Conservation (phyloP, 2,113 vertebrate genomes). For the Zingel zingel region DNA sequence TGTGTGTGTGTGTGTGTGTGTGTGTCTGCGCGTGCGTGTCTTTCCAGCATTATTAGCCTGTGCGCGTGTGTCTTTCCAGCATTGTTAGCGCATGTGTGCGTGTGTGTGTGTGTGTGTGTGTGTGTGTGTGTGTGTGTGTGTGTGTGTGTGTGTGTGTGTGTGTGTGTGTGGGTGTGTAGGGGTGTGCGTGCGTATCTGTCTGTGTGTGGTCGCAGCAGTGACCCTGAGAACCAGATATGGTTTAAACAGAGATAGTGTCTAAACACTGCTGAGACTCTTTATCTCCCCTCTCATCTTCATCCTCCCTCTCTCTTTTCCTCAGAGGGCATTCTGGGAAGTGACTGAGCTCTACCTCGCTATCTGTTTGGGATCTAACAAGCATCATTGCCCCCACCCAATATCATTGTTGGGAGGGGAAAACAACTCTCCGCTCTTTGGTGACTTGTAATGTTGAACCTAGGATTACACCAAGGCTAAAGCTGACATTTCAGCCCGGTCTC, state of each 20-base stretch:
- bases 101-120: background rate
- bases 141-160: background rate
- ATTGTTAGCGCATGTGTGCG: background rate
- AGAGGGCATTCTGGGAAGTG: background rate
- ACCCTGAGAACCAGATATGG: conserved; percentile 11
- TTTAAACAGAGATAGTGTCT: conserved; percentile 36
- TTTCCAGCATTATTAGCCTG: too few relatives aligned
- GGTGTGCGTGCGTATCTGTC: conserved; percentile 2
- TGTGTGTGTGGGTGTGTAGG: background rate
- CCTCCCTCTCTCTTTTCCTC: background rate
- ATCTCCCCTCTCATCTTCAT: conserved; percentile 14
- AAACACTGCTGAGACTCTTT: conserved; percentile 16
- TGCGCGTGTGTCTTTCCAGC: background rate
- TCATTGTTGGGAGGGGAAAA: too few relatives aligned
- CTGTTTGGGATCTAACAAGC: background rate
- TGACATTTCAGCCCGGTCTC: too few relatives aligned
- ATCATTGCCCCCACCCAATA: too few relatives aligned
- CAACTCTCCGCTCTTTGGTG: too few relatives aligned
- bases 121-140: background rate
- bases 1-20: background rate
- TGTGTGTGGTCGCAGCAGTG: conserved; percentile 17
- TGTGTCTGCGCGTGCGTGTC: background rate
- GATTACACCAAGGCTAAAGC: too few relatives aligned
- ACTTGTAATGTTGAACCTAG: too few relatives aligned
- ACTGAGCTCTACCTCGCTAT: background rate